phyloP scores from a whole-genome alignment of 2,888 invertebrate genomes.

The Drosophila bunnanda region DNA sequence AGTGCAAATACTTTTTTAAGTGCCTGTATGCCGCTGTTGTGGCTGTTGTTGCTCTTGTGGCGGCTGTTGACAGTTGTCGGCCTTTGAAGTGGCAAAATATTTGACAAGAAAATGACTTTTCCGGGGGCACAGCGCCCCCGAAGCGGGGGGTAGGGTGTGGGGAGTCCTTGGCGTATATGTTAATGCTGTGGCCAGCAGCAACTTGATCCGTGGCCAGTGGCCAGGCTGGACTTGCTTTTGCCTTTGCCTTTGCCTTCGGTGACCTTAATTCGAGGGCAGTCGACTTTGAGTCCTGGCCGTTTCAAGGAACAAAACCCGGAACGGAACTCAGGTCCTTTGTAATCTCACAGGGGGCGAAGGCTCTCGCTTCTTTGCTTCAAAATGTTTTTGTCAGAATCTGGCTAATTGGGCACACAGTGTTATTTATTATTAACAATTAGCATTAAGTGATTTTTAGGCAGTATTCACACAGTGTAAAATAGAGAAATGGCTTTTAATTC shows the following conservation, averaged over 20 bases:
- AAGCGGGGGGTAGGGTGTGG: background rate
- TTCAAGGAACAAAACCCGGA: conserved; percentile 6
- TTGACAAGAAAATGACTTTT: conserved; percentile 76
- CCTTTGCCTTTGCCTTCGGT: conserved; percentile 3
- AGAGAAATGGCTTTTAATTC: background rate
- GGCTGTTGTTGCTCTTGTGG: conserved; percentile 25
- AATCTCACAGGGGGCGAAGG: background rate
- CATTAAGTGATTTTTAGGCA: too few relatives aligned
- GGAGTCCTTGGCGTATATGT: background rate
- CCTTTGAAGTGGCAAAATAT: conserved; percentile 78
- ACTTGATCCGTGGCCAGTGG: conserved; percentile 17
- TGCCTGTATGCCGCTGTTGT: conserved; percentile 51
- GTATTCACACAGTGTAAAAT: background rate
- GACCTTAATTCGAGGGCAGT: conserved; percentile 22
- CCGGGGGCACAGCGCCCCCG: background rate
- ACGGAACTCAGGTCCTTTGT: conserved; percentile 2
- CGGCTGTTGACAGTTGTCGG: conserved; percentile 63
- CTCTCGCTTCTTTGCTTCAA: background rate
- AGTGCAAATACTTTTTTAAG: conserved; percentile 77
- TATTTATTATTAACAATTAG: background rate
- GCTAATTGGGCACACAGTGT: conserved; percentile 6
- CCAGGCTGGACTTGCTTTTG: background rate
- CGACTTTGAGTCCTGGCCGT: conserved; percentile 19
- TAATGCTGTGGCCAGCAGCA: conserved; percentile 14
- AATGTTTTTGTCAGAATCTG: background rate